Evolutionary conservation across 2,797 vertebrate species (phyloP).

Genomic region (Poecilia velifera): DNA sequence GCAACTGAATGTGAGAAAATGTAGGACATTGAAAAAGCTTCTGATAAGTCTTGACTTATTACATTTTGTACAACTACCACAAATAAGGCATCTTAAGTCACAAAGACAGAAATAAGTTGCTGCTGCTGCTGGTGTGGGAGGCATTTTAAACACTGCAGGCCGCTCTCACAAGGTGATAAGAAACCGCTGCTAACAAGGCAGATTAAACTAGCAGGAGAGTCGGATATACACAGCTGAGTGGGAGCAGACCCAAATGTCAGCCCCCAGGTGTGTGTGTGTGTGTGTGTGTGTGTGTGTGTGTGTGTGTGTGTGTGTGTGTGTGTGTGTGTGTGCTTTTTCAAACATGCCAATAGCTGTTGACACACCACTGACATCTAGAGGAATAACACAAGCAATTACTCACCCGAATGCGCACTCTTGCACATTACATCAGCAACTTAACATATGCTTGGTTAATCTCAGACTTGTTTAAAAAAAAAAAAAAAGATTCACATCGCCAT

Average conservation of each 20-base stretch:
- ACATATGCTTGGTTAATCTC: background rate
- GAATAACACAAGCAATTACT: constrained; percentile 51
- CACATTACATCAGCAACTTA: background rate
- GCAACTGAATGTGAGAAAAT: background rate
- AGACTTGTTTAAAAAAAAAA: background rate
- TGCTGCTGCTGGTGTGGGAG: background rate
- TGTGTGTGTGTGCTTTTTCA: constrained; percentile 22
- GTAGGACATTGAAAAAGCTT: background rate
- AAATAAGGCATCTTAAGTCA: background rate
- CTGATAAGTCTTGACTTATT: background rate
- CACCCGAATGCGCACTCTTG: background rate
- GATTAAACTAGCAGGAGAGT: background rate
- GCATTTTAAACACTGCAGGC: background rate
- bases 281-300: background rate
- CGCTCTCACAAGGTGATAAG: constrained; percentile 4
- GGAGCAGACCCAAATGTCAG: constrained; percentile 1
- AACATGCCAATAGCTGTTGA: constrained; percentile 56
- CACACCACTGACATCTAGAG: constrained; percentile 78
- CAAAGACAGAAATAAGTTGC: background rate
- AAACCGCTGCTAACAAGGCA: background rate
- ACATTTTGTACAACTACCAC: background rate
- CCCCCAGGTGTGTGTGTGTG: constrained; percentile 9
- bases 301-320: background rate
- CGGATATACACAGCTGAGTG: background rate
- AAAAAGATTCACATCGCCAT: background rate